Base-by-base conservation (phyloP, 1,140 invertebrate genomes). In the Amyelois transitella region DNA sequence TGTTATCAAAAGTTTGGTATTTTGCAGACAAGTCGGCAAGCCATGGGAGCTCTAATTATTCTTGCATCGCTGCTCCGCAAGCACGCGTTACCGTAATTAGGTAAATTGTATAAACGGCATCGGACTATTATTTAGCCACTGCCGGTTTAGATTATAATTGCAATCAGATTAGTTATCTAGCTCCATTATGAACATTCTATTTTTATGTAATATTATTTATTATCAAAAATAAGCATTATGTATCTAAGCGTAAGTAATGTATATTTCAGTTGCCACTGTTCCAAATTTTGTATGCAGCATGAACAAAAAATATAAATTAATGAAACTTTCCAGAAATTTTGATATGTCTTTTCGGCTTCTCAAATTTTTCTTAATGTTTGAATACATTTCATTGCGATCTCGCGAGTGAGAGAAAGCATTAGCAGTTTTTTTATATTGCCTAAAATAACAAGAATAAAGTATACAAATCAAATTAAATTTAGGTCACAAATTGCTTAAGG, bases 81-180 rank as follows among this genome's bases (percentile, higher is more conserved):
- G 55, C 62, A 55, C 59, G 60, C 64, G 58, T 53, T 64, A 57
- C 63, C 60, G 62, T 69, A 68, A 75, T 75, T 72, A 70, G 63
- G 61, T 56, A 69, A 72, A 75, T 72, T 69, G 66, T 75, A 65
- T 66, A 70, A 72, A 75, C 64, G 60, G 62, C 58, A 62, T 60
- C 25, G 60, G 53, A 58, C 64, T 57, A 69, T 74, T 67, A 72
- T 63, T 71, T 64, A 63, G 53, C 43, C 50, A 28, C 58, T 72
- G 58, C 69, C 69, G 63, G 66, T 59, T 65, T 63, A 74, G 58
- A 67, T 66, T 66, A 62, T 65, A 69, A 69, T 63, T 67, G 55
- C 66, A 63, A 67, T 72, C 64, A 69, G 61, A 69, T 67, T 62
- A 62, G 62, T 60, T 63, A 52, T 63, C 52, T 59, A 55, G 45